phyloP scores from a whole-genome alignment of 2,888 invertebrate genomes.

The Acanthoscelides obtectus region DNA sequence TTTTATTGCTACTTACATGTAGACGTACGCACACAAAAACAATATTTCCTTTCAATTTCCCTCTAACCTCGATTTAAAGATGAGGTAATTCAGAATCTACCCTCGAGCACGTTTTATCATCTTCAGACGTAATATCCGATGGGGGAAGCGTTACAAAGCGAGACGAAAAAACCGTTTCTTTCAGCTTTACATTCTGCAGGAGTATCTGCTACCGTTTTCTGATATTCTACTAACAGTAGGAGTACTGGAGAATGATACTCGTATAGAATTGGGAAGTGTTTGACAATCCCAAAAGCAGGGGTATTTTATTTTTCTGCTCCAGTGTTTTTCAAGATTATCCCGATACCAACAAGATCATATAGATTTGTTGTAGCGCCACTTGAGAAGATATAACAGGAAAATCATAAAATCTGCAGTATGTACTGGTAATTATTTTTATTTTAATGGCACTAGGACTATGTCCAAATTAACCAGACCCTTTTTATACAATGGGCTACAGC shows the following conservation, averaged over 20 bases:
- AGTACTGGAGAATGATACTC: not conserved
- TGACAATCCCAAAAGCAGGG: not conserved
- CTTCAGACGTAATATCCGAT: not conserved
- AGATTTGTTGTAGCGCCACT: no score
- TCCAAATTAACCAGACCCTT: no score
- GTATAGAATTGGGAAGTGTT: not conserved
- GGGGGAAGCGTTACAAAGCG: not conserved
- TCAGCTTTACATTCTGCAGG: not conserved
- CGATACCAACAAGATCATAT: no score
- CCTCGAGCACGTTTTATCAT: not conserved
- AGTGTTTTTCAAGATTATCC: no score
- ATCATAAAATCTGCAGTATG: no score
- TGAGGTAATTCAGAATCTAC: not conserved
- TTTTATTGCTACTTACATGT: not conserved
- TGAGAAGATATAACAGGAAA: no score
- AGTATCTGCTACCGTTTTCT: not conserved
- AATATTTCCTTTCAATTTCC: not conserved
- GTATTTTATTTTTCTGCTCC: not conserved
- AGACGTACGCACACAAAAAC: not conserved
- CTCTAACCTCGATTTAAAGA: not conserved
- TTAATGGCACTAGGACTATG: no score
- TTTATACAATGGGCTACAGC: no score
- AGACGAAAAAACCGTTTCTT: not conserved
- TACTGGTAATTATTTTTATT: no score
- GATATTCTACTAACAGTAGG: not conserved